These are phyloP conservation scores for Tympanuchus pallidicinctus DNA, from an alignment of 2,113 vertebrate species.

Conservation along the genomic window DNA sequence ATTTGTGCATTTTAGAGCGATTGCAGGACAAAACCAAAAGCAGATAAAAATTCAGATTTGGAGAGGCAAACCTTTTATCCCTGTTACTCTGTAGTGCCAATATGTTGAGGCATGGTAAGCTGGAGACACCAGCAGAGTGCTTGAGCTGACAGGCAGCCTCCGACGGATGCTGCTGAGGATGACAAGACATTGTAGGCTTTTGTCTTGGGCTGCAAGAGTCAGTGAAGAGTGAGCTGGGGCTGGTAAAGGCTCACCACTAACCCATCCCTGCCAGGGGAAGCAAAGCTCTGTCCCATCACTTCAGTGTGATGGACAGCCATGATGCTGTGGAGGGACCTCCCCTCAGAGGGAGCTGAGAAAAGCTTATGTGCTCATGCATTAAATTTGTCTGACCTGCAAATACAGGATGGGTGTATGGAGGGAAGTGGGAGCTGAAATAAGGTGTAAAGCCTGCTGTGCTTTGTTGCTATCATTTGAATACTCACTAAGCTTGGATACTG, in stretches of 20 bases:
- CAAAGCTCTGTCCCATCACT: background rate
- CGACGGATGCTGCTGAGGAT: background rate
- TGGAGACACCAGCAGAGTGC: background rate
- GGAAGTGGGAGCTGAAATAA: background rate
- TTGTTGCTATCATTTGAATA: background rate
- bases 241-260: background rate
- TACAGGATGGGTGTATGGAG: background rate
- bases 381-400: slow-evolving; percentile 10
- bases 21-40: background rate
- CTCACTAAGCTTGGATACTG: background rate
- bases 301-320: background rate
- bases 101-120: accelerated
- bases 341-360: background rate
- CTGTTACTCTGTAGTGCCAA: background rate
- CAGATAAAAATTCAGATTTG: background rate
- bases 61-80: background rate
- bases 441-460: background rate
- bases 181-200: accelerated
- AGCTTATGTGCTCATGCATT: background rate
- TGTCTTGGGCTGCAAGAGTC: background rate
- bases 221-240: background rate
- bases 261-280: background rate
- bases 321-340: background rate
- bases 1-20: background rate
- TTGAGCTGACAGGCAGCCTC: background rate